Percentiles rank a stretch among this genome's conserved stretches.
Evolutionary conservation across 2,113 vertebrate genomes (phyloP).

Genomic region (Pogonocichla stellata): DNA sequence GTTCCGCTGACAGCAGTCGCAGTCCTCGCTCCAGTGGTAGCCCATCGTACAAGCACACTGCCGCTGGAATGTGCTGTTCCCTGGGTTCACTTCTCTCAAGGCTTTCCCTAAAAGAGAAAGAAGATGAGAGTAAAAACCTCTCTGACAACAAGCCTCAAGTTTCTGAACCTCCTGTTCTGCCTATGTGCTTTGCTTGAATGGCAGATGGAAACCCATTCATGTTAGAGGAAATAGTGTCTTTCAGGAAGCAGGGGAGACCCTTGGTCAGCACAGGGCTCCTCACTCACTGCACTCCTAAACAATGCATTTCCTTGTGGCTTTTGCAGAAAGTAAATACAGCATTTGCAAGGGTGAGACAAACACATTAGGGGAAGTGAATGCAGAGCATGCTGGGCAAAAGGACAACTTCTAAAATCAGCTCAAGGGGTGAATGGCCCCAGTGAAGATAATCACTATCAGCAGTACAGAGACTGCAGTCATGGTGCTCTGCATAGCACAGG

Average conservation of each 20-base stretch:
- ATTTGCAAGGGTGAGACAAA: neutral
- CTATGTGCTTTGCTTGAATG: neutral
- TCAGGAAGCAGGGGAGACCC: neutral
- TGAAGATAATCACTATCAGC: neutral
- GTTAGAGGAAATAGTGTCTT: neutral
- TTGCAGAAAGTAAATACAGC: neutral
- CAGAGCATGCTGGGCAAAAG: neutral
- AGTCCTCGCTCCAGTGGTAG: conserved; percentile 86
- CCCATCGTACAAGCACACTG: conserved; percentile 81
- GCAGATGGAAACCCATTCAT: neutral
- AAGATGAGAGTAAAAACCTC: neutral
- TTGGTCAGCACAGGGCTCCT: neutral
- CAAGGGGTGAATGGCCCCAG: neutral
- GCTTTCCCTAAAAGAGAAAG: conserved; percentile 78
- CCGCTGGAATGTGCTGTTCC: conserved; percentile 77
- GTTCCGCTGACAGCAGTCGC: conserved; percentile 85
- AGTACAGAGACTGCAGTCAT: neutral
- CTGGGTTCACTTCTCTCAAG: conserved; percentile 73
- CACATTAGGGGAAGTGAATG: neutral
- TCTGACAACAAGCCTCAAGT: neutral
- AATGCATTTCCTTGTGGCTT: neutral
- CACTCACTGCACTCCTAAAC: neutral
- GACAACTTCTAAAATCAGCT: neutral
- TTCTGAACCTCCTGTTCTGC: neutral
- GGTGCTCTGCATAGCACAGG: neutral